Conservation (phyloP, 2,888 invertebrate species). For the Agrenia bidenticulata region DNA sequence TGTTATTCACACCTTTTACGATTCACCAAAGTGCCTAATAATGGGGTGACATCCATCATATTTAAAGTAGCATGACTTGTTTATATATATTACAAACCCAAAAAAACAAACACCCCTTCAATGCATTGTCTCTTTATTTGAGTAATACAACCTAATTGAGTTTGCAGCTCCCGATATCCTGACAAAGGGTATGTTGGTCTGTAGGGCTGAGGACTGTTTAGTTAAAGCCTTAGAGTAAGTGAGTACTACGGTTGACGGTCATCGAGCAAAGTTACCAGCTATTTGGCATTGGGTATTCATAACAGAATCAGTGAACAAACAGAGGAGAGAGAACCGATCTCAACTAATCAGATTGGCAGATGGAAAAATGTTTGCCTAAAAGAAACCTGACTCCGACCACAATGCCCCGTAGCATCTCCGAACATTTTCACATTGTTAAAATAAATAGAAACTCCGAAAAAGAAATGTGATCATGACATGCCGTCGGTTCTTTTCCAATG, state of each 20-base stretch:
- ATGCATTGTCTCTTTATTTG: too few species aligned
- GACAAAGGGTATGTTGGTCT: too few species aligned
- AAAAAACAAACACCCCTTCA: too few species aligned
- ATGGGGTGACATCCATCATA: too few species aligned
- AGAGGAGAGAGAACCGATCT: slow-evolving; percentile 24
- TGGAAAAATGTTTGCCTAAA: slow-evolving; percentile 52
- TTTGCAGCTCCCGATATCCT: too few species aligned
- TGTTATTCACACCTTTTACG: too few species aligned
- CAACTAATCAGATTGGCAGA: slow-evolving; percentile 52
- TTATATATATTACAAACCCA: too few species aligned
- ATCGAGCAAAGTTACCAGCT: slow-evolving; percentile 2
- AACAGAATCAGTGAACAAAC: slow-evolving; percentile 42
- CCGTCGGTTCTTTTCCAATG: slow-evolving; percentile 34
- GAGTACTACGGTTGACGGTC: background rate
- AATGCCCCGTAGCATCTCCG: slow-evolving; percentile 46
- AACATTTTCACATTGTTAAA: slow-evolving; percentile 48
- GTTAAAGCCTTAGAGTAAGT: background rate
- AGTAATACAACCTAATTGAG: too few species aligned
- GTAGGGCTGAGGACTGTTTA: background rate
- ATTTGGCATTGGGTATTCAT: slow-evolving; percentile 48
- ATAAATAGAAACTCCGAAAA: slow-evolving; percentile 52
- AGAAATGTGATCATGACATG: slow-evolving; percentile 52
- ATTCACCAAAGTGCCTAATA: too few species aligned
- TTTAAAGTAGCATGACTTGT: too few species aligned
- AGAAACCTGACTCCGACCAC: slow-evolving; percentile 49